phyloP scores from a whole-genome alignment of 1,140 invertebrate species.

The Stegodyphus mimosarum region DNA sequence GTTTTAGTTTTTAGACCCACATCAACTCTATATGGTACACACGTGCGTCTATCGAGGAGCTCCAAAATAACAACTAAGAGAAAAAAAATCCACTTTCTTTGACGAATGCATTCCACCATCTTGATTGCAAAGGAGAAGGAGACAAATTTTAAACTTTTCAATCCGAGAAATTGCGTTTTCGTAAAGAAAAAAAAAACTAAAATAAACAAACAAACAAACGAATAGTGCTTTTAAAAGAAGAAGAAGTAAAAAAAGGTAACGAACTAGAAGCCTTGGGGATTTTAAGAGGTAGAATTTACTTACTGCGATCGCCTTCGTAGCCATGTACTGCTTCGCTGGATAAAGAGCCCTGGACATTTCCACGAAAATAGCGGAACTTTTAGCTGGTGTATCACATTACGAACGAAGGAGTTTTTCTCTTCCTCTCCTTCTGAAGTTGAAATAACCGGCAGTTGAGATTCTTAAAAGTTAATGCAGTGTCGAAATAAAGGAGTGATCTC shows the following conservation, averaged over 20 bases:
- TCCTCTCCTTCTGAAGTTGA: neutral
- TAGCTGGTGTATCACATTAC: slow-evolving; percentile 52
- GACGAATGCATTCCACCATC: slow-evolving; percentile 54
- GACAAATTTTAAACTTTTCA: slow-evolving; percentile 60
- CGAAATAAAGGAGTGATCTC: neutral
- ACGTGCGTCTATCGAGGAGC: slow-evolving; percentile 27
- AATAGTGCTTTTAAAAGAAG: slow-evolving; percentile 48
- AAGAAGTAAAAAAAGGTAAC: slow-evolving; percentile 42
- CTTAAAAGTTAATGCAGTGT: slow-evolving; percentile 36
- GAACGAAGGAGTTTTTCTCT: slow-evolving; percentile 1
- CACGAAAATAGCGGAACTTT: slow-evolving; percentile 27
- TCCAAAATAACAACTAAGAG: slow-evolving; percentile 19
- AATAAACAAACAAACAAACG: slow-evolving; percentile 37
- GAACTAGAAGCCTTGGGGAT: slow-evolving; percentile 51
- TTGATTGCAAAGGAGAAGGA: slow-evolving; percentile 49
- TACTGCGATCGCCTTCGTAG: slow-evolving; percentile 36
- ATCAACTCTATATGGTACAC: slow-evolving; percentile 37
- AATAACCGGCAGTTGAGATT: slow-evolving; percentile 7
- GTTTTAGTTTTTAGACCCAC: slow-evolving; percentile 53
- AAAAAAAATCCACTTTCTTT: slow-evolving; percentile 35
- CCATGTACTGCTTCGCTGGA: slow-evolving; percentile 27
- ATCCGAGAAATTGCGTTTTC: slow-evolving; percentile 57
- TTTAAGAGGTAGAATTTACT: slow-evolving; percentile 55
- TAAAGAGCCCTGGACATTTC: slow-evolving; percentile 46
- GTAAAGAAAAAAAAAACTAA: slow-evolving; percentile 21